phyloP scores from a whole-genome alignment of 2,797 vertebrate genomes.

The Lophius americanus region DNA sequence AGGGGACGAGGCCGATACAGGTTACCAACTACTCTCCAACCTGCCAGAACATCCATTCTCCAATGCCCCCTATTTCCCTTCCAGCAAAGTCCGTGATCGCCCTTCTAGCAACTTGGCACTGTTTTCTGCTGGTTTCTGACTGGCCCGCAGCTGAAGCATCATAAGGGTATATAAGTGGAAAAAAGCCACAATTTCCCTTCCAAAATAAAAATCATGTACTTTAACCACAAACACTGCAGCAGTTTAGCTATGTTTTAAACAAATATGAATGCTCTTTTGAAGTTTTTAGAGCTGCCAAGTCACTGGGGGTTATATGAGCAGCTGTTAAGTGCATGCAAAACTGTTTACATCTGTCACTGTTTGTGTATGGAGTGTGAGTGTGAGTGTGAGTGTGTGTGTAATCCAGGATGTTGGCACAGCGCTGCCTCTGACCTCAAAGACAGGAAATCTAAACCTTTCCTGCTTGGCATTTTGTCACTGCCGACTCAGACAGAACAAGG shows the following conservation, averaged over 20 bases:
- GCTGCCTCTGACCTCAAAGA: constrained; percentile 53
- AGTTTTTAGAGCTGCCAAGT: constrained; percentile 69
- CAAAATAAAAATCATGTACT: constrained; percentile 38
- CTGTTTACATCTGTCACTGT: constrained; percentile 65
- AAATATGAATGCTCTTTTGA: constrained; percentile 53
- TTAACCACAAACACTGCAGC: constrained; percentile 61
- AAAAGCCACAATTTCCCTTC: constrained; percentile 47
- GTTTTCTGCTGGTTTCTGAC: constrained; percentile 40
- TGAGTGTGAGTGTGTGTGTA: constrained; percentile 44
- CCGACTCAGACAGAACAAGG: constrained; percentile 47
- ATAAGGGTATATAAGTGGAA: constrained; percentile 9
- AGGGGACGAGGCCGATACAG: constrained; percentile 49
- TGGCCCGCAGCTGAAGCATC: constrained; percentile 34
- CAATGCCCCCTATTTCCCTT: constrained; percentile 73
- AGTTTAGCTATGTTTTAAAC: constrained; percentile 32
- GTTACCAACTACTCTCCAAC: constrained; percentile 56
- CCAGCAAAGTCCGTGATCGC: constrained; percentile 57
- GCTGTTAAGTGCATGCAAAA: constrained; percentile 64
- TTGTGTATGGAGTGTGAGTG: constrained; percentile 2
- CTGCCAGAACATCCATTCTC: constrained; percentile 70
- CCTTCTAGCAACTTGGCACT: constrained; percentile 57
- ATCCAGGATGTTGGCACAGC: constrained; percentile 65
- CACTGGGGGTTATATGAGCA: constrained; percentile 63
- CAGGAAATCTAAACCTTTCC: constrained; percentile 64
- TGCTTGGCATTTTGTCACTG: constrained; percentile 46